A percentile compares a stretch with the other conserved stretches of the same genome.
phyloP scores from a whole-genome alignment of 2,888 invertebrate genomes.

The Achlya flavicornis region DNA sequence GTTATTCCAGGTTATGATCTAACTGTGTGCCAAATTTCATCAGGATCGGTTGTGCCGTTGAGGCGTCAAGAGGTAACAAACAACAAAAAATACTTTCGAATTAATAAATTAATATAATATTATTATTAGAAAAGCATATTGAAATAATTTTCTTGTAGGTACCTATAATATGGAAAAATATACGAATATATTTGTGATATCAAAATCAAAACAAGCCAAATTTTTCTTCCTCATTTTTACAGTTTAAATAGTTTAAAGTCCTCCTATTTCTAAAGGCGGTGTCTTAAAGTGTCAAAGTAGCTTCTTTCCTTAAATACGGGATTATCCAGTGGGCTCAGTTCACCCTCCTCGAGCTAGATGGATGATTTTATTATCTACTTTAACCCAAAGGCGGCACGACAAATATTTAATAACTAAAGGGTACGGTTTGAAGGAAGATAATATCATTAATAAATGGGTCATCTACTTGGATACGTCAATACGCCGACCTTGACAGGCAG shows the following conservation, averaged over 20 bases:
- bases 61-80: no score
- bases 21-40: no score
- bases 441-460: background rate
- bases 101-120: no score
- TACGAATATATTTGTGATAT: no score
- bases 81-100: no score
- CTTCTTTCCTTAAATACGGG: slow-evolving; percentile 27
- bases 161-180: no score
- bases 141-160: no score
- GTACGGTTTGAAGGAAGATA: slow-evolving; percentile 1
- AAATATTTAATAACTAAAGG: background rate
- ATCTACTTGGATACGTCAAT: background rate
- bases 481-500: no score
- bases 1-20: no score
- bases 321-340: slow-evolving; percentile 30
- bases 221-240: background rate
- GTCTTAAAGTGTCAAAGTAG: slow-evolving; percentile 24
- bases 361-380: slow-evolving; percentile 40
- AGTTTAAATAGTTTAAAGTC: background rate
- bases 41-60: no score
- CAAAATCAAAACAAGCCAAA: no score
- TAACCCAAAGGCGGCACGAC: slow-evolving; percentile 1
- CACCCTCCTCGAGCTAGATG: slow-evolving; percentile 32
- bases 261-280: background rate
- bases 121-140: no score